Percentiles rank a stretch among this genome's conserved stretches.
Evolutionary conservation across 1,140 invertebrate genomes (phyloP).

Genomic region (Orchestia grillus): DNA sequence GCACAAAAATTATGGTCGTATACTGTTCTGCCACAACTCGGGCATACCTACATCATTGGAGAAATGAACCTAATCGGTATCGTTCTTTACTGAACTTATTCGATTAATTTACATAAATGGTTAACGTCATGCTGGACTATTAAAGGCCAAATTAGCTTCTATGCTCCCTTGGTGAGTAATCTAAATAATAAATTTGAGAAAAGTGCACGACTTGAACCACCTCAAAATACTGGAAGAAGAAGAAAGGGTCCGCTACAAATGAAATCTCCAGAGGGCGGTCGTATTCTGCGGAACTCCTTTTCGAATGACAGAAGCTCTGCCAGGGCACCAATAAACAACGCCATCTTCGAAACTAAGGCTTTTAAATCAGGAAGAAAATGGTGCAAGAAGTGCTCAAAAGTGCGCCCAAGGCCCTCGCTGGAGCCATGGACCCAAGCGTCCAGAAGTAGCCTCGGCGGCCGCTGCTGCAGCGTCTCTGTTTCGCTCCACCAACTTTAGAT

Average conservation of each 20-base stretch:
- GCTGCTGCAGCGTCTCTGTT: neutral
- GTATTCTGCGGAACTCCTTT: conserved; percentile 31
- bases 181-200: conserved; percentile 19
- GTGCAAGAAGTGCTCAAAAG: conserved; percentile 16
- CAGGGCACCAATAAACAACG: conserved; percentile 35
- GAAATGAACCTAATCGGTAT: too few relatives aligned
- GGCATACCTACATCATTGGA: too few relatives aligned
- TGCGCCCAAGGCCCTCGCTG: neutral
- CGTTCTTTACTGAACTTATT: too few relatives aligned
- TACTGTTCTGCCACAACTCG: too few relatives aligned
- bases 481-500: conserved; percentile 33
- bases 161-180: neutral
- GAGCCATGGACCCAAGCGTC: neutral
- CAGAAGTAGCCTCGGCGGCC: neutral
- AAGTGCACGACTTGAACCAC: neutral
- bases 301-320: conserved; percentile 30
- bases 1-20: too few relatives aligned
- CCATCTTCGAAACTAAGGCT: conserved; percentile 46
- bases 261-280: conserved; percentile 29
- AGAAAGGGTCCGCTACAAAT: neutral
- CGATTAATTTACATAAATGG: too few relatives aligned
- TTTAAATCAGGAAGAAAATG: conserved; percentile 40
- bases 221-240: neutral
- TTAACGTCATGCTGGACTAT: neutral
- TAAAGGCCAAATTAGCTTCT: neutral